Base-by-base conservation (phyloP, 2,797 vertebrate species). In the Neopelma chrysocephalum region DNA sequence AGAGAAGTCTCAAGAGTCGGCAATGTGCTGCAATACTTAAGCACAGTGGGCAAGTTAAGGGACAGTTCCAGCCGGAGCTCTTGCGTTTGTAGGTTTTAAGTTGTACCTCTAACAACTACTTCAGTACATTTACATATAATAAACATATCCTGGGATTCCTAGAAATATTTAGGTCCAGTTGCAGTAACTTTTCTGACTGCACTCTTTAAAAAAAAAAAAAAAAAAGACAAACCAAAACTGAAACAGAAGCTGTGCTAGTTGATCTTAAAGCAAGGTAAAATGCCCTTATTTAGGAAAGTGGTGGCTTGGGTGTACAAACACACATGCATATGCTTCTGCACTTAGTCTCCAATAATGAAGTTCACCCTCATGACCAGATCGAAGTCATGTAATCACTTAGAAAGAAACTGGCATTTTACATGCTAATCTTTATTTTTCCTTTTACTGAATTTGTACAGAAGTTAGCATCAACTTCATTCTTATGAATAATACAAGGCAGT, bases 61-160 rank as follows among this genome's bases (percentile, higher is more conserved):
- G 77, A 81, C 18, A 13, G 40, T 80, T 88, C 66, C 66, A 93
- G 96, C 88, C 85, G 0, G 77, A 96, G 76, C 96, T 97, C 96
- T 96, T 94, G 95, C 96, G 84, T 81, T 96, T 96, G 89, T 68
- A 97, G 95, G 96, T 97, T 96, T 96, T 96, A 97, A 97, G 96
- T 97, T 92, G 81, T 81, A 94, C 85, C 75, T 94, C 68, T 92
- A 91, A 92, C 23, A 72, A n/a, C 42, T 47, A 56, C 22, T 70
- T 87, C 22, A 81, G 50, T 29, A 42, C 8, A 27, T 80, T 58
- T 36, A 47, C n/a, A 80, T 10, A 69, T 3, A 89, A 42, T 6
- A 0, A 79, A 50, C 15, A 42, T 16, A 81, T 29, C 20, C 77
- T 76, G 27, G 78, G 53, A 80, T 61, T 56, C 65, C 40, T 54